These are phyloP conservation scores for Mirza zaza DNA, from an alignment of 2,113 vertebrate genomes.

Conservation along the genomic window DNA sequence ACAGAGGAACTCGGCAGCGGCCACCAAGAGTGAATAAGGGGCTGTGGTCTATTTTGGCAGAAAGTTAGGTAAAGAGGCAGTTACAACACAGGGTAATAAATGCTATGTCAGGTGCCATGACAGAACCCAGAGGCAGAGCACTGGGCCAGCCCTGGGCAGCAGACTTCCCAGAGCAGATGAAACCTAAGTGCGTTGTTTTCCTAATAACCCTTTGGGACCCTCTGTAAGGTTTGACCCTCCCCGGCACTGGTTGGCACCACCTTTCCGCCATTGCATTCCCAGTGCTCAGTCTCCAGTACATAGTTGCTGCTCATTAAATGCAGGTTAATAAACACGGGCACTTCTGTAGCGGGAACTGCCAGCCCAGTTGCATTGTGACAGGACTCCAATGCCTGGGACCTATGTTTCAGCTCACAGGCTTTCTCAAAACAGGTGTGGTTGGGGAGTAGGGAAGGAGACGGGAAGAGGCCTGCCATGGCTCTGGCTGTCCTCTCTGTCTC, in stretches of 20 bases:
- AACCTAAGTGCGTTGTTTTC: neutral
- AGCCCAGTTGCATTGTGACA: neutral
- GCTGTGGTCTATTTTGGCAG: neutral
- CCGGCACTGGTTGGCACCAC: neutral
- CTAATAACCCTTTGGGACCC: neutral
- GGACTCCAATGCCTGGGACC: neutral
- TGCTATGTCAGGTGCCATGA: neutral
- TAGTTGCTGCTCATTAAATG: neutral
- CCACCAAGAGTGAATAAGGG: neutral
- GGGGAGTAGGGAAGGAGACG: neutral
- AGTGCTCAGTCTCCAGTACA: too few relatives aligned
- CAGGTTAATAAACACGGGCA: rapidly evolving
- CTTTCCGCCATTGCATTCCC: neutral
- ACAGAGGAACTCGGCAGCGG: neutral
- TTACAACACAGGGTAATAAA: neutral
- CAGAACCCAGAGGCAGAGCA: neutral
- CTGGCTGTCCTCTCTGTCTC: neutral
- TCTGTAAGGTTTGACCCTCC: neutral
- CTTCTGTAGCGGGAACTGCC: neutral
- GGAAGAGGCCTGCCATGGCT: neutral
- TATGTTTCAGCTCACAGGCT: neutral
- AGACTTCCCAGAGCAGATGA: neutral
- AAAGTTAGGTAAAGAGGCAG: neutral
- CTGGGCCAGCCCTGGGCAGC: neutral
- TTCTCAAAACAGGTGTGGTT: neutral